Conservation (phyloP, 2,113 vertebrate species). For the Calonectris borealis region DNA sequence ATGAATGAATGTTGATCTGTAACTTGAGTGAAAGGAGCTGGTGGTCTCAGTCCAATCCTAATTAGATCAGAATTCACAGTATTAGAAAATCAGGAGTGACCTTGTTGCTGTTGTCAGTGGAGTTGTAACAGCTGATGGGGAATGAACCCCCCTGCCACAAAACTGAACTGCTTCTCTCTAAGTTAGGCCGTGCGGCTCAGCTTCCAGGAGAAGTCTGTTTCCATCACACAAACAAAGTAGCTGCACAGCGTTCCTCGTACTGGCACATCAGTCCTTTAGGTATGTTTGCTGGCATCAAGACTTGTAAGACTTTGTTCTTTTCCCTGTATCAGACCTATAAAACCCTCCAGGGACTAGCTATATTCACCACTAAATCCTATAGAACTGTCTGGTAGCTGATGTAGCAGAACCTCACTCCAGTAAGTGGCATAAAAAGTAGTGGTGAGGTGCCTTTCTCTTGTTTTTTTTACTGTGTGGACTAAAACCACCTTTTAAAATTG, state of each 20-base stretch:
- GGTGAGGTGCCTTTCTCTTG: not conserved
- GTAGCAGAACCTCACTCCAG: not conserved
- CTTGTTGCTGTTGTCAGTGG: not conserved
- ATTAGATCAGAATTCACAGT: not conserved
- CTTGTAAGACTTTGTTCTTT: not conserved
- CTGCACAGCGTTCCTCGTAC: not conserved
- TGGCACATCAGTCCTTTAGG: not conserved
- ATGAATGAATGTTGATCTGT: not conserved
- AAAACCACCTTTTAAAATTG: constrained; percentile 40
- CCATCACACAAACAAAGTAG: not conserved
- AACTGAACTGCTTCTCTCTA: not conserved
- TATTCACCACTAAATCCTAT: not conserved
- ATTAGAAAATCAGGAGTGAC: not conserved
- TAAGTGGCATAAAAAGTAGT: constrained; percentile 8
- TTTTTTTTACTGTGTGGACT: not conserved
- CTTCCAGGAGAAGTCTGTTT: not conserved
- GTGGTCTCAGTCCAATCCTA: not conserved
- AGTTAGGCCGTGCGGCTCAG: not conserved
- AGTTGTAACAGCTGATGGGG: not conserved
- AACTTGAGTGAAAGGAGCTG: not conserved
- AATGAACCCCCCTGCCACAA: not conserved
- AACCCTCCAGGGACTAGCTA: not conserved
- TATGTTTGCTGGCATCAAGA: not conserved
- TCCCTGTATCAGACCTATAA: not conserved
- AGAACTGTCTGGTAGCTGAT: constrained; percentile 30